These are phyloP conservation scores for Lasioglossum malachurum DNA, from an alignment of 2,888 invertebrate species.

Conservation along the genomic window DNA sequence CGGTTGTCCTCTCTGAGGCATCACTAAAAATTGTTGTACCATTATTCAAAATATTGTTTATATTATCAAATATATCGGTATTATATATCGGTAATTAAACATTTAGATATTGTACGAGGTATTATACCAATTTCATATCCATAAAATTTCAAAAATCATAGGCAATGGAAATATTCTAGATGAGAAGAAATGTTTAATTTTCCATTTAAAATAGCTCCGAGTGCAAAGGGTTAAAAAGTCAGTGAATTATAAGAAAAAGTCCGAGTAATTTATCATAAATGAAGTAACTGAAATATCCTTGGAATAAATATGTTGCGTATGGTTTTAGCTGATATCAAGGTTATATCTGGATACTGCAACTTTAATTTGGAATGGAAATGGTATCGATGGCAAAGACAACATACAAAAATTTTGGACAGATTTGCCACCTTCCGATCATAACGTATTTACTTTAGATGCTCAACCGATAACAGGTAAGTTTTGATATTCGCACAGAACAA, in stretches of 20 bases:
- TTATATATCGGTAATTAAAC: too few relatives aligned
- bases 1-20: too few relatives aligned
- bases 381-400: slow-evolving; percentile 91
- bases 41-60: too few relatives aligned
- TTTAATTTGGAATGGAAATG: slow-evolving; percentile 98
- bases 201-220: too few relatives aligned
- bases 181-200: too few relatives aligned
- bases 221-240: not conserved
- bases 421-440: slow-evolving; percentile 93
- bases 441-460: slow-evolving; percentile 92
- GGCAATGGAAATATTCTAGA: too few relatives aligned
- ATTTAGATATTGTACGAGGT: too few relatives aligned
- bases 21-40: too few relatives aligned
- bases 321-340: slow-evolving; percentile 89
- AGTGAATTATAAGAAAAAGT: not conserved
- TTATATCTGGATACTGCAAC: slow-evolving; percentile 93
- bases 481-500: not conserved
- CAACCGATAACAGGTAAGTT: slow-evolving; percentile 90
- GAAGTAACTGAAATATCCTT: not conserved
- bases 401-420: slow-evolving; percentile 95
- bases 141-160: too few relatives aligned
- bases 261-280: not conserved
- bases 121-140: too few relatives aligned
- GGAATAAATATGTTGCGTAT: not conserved
- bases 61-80: too few relatives aligned